Evolutionary conservation across 2,113 vertebrate species (phyloP), one percentile per base, ranked within the genome.

Genomic region (Megalops atlanticus): DNA sequence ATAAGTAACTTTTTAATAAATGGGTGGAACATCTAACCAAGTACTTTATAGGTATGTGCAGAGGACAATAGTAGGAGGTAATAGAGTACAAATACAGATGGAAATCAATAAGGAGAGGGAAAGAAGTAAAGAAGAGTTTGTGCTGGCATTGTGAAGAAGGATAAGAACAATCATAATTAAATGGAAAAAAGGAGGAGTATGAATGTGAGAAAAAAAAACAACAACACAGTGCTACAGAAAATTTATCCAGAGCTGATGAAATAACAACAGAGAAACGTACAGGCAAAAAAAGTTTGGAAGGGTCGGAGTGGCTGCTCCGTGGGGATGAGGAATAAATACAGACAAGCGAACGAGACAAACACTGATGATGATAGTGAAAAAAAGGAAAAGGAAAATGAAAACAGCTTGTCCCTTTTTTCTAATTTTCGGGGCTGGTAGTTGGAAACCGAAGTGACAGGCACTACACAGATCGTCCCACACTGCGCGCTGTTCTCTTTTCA

Each of bases 401-500:
- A 21, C 21, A 33, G 70, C 38, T 24, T 7, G 16, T 27, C 45
- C 49, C 15, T 73, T 49, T 49, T 10, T n/a, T 24, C 0, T 6
- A 4, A 14, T 72, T 82, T 85, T 82, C 43, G 81, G 84, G 87
- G 68, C 90, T 82, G 89, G 24, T 64, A n/a, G 58, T 64, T 64
- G n/a, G 12, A 24, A 64, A 64, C 31, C 31, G 24, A 64, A 64
- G 24, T n/a, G 31, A 31, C n/a, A 64, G 31, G 8, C 58, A 64
- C 31, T 64, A 31, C 5, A 24, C 24, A 31, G 24, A 64, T 1
- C 6, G n/a, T 64, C 31, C 31, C 91, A 90, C 86, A 90, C 89
- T 91, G 91, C 90, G 91, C 85, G 85, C 89, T 15, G 8, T 79
- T 83, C 43, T 38, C 12, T 49, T 83, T 86, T 89, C 90, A 91